Base-by-base conservation (phyloP, 1,140 invertebrate genomes). In the Schlechtendalia chinensis region DNA sequence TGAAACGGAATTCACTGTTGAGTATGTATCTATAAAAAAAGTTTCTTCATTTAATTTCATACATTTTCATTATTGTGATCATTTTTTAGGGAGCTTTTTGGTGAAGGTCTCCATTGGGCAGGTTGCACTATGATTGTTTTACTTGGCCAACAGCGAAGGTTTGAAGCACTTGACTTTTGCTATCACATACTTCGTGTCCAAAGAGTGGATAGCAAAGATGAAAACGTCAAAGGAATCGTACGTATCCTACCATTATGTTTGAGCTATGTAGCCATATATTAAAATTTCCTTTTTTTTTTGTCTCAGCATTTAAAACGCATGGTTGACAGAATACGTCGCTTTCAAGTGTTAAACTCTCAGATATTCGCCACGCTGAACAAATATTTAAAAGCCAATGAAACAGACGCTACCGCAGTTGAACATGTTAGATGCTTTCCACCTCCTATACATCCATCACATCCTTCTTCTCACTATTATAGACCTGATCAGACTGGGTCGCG, bases 41-140 rank as follows among this genome's bases (percentile, higher is more conserved):
- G 17, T n/a, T 59, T 47, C 54, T 19, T 45, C 45, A 45, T 8
- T 3, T 61, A 6, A 67, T 61, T 45, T n/a, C 11, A 39, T 39
- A 61, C 1, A 50, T 61, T 16, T 50, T 24, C 17, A 47, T 50
- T n/a, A 50, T 14, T 58, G 32, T 71, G 67, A 39, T 82, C 32
- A 58, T 83, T 84, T 88, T 88, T 17, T 84, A 97, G 95, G 86
- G 95, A 99, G 87, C 87, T 99, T 82, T 99, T 98, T 88, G 98
- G 98, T 19, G 98, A 99, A 88, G 97, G 98, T 17, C 88, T 99
- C 0, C 96, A 99, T 87, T 99, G 98, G 98, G 97, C 97, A 45
- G 98, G 97, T 0, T 98, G 97, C 87, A 93, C 96, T n/a, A 96
- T 99, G 89, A 96, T 99, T 81, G 92, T 96, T n/a, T 88, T 99